phyloP scores from a whole-genome alignment of 2,888 invertebrate genomes.

The Temnothorax unifasciatus region DNA sequence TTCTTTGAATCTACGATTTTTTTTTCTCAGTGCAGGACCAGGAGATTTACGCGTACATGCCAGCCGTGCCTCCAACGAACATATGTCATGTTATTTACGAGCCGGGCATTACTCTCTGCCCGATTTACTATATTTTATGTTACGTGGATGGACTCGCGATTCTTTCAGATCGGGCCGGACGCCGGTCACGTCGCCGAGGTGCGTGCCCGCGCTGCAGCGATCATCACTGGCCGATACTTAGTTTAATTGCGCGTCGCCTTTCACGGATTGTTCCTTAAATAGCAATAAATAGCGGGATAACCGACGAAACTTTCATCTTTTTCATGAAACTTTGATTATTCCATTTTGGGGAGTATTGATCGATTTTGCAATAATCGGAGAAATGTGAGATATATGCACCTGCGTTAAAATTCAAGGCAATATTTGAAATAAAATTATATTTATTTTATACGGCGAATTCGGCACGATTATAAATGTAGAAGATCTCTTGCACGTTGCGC shows the following conservation, averaged over 20 bases:
- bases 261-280: background rate
- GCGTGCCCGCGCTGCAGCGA: slow-evolving; percentile 40
- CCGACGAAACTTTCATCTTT: slow-evolving; percentile 18
- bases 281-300: background rate
- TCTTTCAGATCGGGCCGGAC: slow-evolving; percentile 72
- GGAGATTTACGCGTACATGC: slow-evolving; percentile 83
- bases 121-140: slow-evolving; percentile 83
- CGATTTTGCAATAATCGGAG: slow-evolving; percentile 76
- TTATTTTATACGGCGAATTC: background rate
- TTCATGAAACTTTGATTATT: background rate
- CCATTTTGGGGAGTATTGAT: slow-evolving; percentile 58
- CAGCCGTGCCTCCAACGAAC: slow-evolving; percentile 82
- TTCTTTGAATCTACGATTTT: no score
- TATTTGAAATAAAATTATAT: background rate
- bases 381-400: slow-evolving; percentile 64
- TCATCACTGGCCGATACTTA: slow-evolving; percentile 39
- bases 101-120: slow-evolving; percentile 83
- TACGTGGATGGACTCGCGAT: slow-evolving; percentile 82
- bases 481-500: background rate
- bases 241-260: slow-evolving; percentile 32
- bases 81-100: slow-evolving; percentile 85
- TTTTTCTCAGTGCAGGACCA: no score
- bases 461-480: background rate
- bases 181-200: slow-evolving; percentile 68
- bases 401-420: slow-evolving; percentile 63